A percentile compares a stretch with the other conserved stretches of the same genome.
Conservation (phyloP, 2,888 invertebrate species). For the Scrobipalpa costella region DNA sequence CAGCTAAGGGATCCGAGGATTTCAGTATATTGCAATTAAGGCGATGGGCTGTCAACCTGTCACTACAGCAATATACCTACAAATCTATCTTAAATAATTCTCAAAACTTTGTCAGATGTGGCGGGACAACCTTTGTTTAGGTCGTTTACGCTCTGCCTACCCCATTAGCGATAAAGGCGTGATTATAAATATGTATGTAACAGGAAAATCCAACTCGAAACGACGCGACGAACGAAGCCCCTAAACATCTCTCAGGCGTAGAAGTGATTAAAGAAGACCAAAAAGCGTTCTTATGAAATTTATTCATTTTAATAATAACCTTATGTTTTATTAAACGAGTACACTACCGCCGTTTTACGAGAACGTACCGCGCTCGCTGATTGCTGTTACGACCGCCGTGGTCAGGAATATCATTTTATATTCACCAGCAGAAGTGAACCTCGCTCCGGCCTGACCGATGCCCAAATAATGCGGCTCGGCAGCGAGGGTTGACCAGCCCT, state of each 20-base stretch:
- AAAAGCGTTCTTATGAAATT: conserved; percentile 5
- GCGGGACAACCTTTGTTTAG: too few species aligned
- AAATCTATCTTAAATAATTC: too few species aligned
- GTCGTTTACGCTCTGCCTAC: too few species aligned
- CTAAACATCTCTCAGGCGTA: background rate
- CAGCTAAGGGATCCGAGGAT: too few species aligned
- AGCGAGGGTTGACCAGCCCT: conserved; percentile 8
- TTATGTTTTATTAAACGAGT: conserved; percentile 6
- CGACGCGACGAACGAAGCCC: background rate
- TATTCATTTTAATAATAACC: background rate
- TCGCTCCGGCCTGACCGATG: conserved; percentile 6
- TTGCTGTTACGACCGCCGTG: conserved; percentile 9
- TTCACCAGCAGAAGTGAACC: conserved; percentile 3
- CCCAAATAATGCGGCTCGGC: conserved; percentile 6
- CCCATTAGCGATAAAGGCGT: too few species aligned
- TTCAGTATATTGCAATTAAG: too few species aligned
- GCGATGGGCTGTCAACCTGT: too few species aligned
- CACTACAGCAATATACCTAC: too few species aligned
- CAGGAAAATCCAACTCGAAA: conserved; percentile 7
- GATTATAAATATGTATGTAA: too few species aligned
- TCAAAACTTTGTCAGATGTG: too few species aligned
- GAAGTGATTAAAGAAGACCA: conserved; percentile 1
- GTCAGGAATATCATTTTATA: conserved; percentile 14
- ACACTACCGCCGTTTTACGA: conserved; percentile 11
- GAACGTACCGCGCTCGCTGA: conserved; percentile 2